Base-by-base conservation (phyloP, 2,888 invertebrate genomes). In the Ligdia adustata region DNA sequence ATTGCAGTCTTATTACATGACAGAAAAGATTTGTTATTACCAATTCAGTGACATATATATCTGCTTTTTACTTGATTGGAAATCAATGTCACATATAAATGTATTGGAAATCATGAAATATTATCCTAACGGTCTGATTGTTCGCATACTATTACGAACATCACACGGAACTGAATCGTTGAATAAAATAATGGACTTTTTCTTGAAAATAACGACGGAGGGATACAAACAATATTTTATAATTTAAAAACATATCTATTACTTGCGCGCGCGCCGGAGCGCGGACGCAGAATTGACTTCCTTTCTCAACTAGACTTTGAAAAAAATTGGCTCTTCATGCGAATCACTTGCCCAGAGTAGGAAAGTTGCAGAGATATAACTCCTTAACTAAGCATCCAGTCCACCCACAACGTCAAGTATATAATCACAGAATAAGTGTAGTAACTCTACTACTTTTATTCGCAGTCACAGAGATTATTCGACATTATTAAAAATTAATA, bases 151-250 rank as follows among this genome's bases (percentile, higher is more conserved):
- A 7, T 4, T 13, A n/a, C 7, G 24, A 38, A 38, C 40, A 55
- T 46, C 41, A 39, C 45, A 45, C 42, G 53, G 47, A 56, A 51
- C 53, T 15, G n/a, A 38, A 41, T 32, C 38, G 22, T 48, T 35
- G 35, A 29, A 35, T 20, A 35, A 37, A 44, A 46, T 40, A 41
- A 44, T 38, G 11, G 14, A 40, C 45, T 37, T 43, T 43, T 45
- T 42, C n/a, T 29, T 32, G 32, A 18, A 35, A 45, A 22, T 27
- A 28, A 34, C 15, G 39, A 34, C n/a, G 33, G 28, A 31, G 22
- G 9, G 27, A 5, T 28, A 35, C 7, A 20, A 13, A 27, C 29
- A 27, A 41, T 48, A 42, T 32, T 37, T 26, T 37, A 24, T 47
- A 27, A 32, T 42, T 32, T 22, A 34, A 29, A 27, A 49, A 33